Base-by-base conservation (phyloP, 2,797 vertebrate genomes). In the Cetoscarus ocellatus region DNA sequence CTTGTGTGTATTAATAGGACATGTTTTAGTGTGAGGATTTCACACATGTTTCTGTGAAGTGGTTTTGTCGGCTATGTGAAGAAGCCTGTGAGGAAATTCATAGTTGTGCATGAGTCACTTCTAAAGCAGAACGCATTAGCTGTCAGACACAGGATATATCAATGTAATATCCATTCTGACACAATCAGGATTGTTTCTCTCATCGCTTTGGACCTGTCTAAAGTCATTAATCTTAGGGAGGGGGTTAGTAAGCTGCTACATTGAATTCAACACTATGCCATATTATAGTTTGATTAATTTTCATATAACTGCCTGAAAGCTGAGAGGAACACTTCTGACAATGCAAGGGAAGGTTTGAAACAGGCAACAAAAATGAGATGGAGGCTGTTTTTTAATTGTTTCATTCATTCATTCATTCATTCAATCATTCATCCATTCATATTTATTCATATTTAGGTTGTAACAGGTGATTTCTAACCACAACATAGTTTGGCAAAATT, bases 141-240 rank as follows among this genome's bases (percentile, higher is more conserved):
- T 94, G 93, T 93, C 94, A 92, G 84, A 77, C 36, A 64, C 64
- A 43, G 90, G 90, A 92, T 85, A 87, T 93, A 93, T 94, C 92
- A 91, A 91, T 91, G 91, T 89, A 93, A 94, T 94, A 94, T 93
- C 89, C 90, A 89, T 83, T 85, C 86, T 94, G 94, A 95, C 93
- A 94, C 89, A 85, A 87, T 91, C 87, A 84, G 87, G 91, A 93
- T 93, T 93, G 93, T 93, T 94, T 94, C 93, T 86, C 84, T 91
- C 90, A 74, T 93, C 71, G 86, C 91, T 91, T 86, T 67, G 73
- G 88, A 93, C 92, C 88, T 93, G 93, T 94, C 94, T 93, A 70
- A 89, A 93, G 89, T 91, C 91, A 94, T 95, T 95, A 91, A 93
- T 94, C 90, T 92, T 88, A 66, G 72, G 78, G 79, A 84, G 68